phyloP scores from a whole-genome alignment of 2,888 invertebrate species.

The Andrena hattorfiana region DNA sequence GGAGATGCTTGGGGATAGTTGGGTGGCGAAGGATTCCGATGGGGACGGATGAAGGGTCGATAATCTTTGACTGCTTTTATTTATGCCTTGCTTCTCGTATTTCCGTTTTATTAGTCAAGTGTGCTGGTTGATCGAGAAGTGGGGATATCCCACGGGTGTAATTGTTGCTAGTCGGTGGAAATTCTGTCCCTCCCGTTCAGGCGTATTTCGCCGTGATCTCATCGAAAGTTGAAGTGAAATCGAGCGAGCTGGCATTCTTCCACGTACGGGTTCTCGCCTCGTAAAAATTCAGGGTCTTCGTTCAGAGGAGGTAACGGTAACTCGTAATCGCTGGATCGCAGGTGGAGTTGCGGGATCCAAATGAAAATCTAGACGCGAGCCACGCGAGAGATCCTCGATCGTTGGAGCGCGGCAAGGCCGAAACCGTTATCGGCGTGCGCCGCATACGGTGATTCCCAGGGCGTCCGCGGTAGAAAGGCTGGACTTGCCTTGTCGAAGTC shows the following conservation, averaged over 20 bases:
- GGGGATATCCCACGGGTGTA: too few relatives aligned
- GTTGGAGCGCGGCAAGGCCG: slow-evolving; percentile 2
- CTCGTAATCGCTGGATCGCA: slow-evolving; percentile 29
- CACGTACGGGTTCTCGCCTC: slow-evolving; percentile 1
- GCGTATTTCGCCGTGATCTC: background rate
- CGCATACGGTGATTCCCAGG: slow-evolving; percentile 32
- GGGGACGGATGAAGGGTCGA: background rate
- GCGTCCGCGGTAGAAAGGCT: background rate
- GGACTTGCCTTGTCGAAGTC: slow-evolving; percentile 57
- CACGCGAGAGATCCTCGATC: background rate
- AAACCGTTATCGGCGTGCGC: slow-evolving; percentile 22
- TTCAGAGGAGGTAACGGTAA: slow-evolving; percentile 23
- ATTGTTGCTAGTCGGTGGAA: too few relatives aligned
- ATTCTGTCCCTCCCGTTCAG: too few relatives aligned
- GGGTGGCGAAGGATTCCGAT: background rate
- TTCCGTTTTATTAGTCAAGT: too few relatives aligned
- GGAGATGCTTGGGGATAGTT: background rate
- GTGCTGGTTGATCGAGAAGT: too few relatives aligned
- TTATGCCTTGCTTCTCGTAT: background rate
- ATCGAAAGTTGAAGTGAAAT: background rate
- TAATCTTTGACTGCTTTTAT: background rate
- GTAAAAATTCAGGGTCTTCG: slow-evolving; percentile 14
- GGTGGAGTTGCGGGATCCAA: slow-evolving; percentile 24
- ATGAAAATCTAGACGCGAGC: slow-evolving; percentile 30
- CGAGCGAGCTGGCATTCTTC: slow-evolving; percentile 2